Base-by-base conservation (phyloP, 1,140 invertebrate genomes). In the Sarcophaga peregrina region DNA sequence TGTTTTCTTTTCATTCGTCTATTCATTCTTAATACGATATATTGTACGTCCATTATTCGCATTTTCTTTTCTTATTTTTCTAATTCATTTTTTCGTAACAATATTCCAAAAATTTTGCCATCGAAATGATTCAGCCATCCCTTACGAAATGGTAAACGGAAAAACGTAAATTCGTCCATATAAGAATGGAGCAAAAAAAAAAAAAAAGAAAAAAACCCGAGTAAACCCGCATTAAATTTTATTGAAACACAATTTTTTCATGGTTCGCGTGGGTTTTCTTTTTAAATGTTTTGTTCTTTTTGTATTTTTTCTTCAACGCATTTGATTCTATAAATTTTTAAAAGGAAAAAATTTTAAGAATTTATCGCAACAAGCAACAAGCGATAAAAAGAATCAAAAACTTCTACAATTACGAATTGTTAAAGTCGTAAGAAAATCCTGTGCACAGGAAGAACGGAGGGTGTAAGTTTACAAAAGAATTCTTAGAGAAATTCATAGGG, bases 281-380 rank as follows among this genome's bases (percentile, higher is more conserved):
- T 37, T 37, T 20, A 20, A 68, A 68, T 20, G 10, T 68, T 37
- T 68, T 68, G 50, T 68, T n/a, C 58, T 58, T 58, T 3, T 58
- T 58, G 7, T 58, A 9, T n/a, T 15, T 58, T 0, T 48, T n/a
- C 45, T 75, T 75, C 0, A 75, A 76, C 7, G 6, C 11, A 25
- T 20, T 72, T 72, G 17, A 72, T 72, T 72, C 15, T 72, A 9
- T 8, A 72, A 72, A 6, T 72, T 72, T 72, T 72, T 25, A 76
- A 47, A 75, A 45, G 15, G 75, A 52, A 78, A 52, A 3, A 52
- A 78, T 78, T 50, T 78, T 17, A 76, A 76, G 47, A 76, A 76
- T 76, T 76, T 78, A 78, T 78, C 17, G n/a, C 47, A 20, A 52
- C 47, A 20, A 52, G 75, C 75, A 48, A 78, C 62, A 78, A 25